Conservation (phyloP, 2,797 vertebrate species). For the Malurus leucopterus region DNA sequence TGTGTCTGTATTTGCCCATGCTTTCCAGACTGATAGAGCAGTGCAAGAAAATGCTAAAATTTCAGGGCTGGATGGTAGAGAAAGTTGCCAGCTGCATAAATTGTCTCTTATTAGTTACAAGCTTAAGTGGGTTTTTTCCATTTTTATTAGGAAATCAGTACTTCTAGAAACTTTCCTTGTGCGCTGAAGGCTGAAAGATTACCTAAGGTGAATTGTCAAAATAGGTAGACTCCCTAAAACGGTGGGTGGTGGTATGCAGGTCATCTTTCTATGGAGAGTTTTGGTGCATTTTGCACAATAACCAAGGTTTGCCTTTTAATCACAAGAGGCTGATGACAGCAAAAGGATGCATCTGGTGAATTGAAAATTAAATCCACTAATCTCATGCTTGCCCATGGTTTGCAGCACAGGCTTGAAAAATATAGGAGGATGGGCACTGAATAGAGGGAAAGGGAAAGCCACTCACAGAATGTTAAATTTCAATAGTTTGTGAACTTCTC, state of each 20-base stretch:
- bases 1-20: not conserved
- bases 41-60: not conserved
- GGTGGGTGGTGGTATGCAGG: not conserved
- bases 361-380: not conserved
- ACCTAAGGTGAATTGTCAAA: not conserved
- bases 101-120: not conserved
- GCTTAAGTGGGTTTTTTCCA: not conserved
- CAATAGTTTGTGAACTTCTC: not conserved
- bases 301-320: not conserved
- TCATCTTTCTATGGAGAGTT: not conserved
- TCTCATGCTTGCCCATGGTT: not conserved
- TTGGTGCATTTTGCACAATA: not conserved
- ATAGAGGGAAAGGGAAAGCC: not conserved
- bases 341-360: not conserved
- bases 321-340: not conserved
- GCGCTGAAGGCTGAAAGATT: not conserved
- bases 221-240: not conserved
- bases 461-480: slow-evolving; percentile 3
- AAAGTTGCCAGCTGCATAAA: not conserved
- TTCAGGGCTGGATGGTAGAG: not conserved
- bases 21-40: not conserved
- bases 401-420: not conserved
- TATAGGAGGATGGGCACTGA: not conserved
- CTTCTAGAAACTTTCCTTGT: not conserved
- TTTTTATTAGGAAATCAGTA: not conserved